Conservation (phyloP, 2,113 vertebrate species). For the Nettapus auritus region DNA sequence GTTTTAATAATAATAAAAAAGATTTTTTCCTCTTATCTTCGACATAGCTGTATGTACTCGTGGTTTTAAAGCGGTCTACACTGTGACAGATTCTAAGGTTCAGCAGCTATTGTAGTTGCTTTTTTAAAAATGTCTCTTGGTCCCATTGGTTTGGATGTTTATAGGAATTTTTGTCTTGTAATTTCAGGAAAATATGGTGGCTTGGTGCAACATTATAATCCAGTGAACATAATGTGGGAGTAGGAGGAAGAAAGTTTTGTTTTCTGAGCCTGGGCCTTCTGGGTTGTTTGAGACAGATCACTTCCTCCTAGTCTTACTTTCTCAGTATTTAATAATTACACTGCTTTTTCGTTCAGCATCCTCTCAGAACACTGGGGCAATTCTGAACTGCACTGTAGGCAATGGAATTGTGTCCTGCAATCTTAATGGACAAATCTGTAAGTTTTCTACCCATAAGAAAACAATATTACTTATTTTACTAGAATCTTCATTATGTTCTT, state of each 20-base stretch:
- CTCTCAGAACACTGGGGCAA: background rate
- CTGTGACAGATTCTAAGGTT: background rate
- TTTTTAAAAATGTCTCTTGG: background rate
- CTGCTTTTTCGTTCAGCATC: background rate
- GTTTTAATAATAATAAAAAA: background rate
- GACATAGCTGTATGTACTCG: background rate
- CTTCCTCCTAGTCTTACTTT: background rate
- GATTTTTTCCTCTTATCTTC: background rate
- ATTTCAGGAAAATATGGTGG: background rate
- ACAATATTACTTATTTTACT: background rate
- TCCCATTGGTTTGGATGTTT: background rate
- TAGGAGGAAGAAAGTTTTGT: background rate
- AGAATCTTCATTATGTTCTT: background rate
- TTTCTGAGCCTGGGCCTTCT: background rate
- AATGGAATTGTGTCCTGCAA: background rate
- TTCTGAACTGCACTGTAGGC: background rate
- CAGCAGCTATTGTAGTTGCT: background rate
- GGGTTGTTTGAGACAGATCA: background rate
- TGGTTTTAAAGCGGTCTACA: background rate
- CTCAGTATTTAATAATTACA: background rate
- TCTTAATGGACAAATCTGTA: background rate
- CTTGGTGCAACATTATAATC: background rate
- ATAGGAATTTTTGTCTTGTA: background rate
- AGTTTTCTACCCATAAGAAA: background rate
- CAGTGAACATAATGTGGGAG: background rate